These are phyloP conservation scores for Cassiopea xamachana DNA, from an alignment of 30 jellyfish, hydroid and myxozoan genomes.

Conservation along the genomic window DNA sequence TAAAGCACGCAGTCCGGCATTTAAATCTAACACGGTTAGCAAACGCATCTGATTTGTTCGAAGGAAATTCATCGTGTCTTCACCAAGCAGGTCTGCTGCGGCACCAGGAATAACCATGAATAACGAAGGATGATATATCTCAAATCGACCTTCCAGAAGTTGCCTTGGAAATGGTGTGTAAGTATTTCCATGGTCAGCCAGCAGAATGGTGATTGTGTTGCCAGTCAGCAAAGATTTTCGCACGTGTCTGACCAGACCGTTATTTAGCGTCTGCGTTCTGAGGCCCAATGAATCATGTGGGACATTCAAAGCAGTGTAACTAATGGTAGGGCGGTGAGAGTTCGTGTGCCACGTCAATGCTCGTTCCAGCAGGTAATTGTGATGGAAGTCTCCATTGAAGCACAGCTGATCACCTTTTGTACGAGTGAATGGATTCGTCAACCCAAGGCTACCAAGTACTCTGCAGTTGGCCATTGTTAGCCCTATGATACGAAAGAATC, in stretches of 20 bases:
- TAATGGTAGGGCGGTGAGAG: slow-evolving; percentile 46
- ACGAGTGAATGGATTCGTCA: slow-evolving; percentile 61
- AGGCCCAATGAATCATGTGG: slow-evolving; percentile 90
- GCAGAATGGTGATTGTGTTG: slow-evolving; percentile 76
- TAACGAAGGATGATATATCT: slow-evolving; percentile 90
- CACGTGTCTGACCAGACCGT: slow-evolving; percentile 55
- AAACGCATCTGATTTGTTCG: slow-evolving; percentile 81
- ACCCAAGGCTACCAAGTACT: slow-evolving; percentile 51
- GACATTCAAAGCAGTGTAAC: slow-evolving; percentile 74
- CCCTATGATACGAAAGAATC: slow-evolving; percentile 65
- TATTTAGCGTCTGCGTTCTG: slow-evolving; percentile 81
- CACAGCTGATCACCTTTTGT: slow-evolving; percentile 70
- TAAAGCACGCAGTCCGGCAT: slow-evolving; percentile 56
- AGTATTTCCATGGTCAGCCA: slow-evolving; percentile 96
- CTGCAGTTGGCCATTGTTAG: slow-evolving; percentile 73
- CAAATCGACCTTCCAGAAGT: slow-evolving; percentile 74
- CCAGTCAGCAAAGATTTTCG: slow-evolving; percentile 27
- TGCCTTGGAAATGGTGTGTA: slow-evolving; percentile 71
- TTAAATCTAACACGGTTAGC: slow-evolving; percentile 74
- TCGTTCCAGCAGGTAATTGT: slow-evolving; percentile 58
- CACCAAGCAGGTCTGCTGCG: slow-evolving; percentile 61
- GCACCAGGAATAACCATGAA: slow-evolving; percentile 83
- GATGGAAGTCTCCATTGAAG: slow-evolving; percentile 78
- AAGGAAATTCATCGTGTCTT: slow-evolving; percentile 60
- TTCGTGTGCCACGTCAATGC: slow-evolving; percentile 5